Evolutionary conservation across 2,113 vertebrate genomes (phyloP).

Genomic region (Nasalis larvatus): DNA sequence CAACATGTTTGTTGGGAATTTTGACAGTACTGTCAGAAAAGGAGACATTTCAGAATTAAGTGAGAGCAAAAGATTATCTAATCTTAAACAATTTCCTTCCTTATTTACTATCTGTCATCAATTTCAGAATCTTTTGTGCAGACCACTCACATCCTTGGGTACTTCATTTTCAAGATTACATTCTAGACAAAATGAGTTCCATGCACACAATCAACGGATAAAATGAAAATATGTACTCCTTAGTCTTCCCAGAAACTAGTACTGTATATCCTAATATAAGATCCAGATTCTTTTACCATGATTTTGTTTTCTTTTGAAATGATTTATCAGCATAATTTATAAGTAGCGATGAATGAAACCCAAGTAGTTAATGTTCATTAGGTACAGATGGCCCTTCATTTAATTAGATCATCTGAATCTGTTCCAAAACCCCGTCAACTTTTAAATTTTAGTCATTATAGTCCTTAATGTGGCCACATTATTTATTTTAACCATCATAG

Average conservation of each 20-base stretch:
- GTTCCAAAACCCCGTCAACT: not conserved
- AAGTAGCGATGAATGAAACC: not conserved
- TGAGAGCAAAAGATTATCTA: not conserved
- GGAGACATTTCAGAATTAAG: not conserved
- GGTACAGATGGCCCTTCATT: not conserved
- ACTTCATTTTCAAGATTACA: not conserved
- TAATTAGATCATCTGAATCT: slow-evolving; percentile 23
- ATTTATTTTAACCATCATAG: not conserved
- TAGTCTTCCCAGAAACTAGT: not conserved
- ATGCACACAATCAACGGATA: not conserved
- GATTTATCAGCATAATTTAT: not conserved
- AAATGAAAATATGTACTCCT: not conserved
- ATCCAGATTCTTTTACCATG: not conserved
- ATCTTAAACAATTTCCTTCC: not conserved
- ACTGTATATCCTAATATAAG: not conserved
- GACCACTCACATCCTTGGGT: not conserved
- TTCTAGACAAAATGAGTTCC: not conserved
- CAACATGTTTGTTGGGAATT: not conserved
- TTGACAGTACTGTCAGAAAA: not conserved
- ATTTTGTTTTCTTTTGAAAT: not conserved
- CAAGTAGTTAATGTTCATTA: not conserved
- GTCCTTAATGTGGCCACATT: not conserved
- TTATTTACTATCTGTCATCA: not conserved
- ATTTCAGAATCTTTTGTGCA: not conserved
- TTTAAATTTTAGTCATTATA: not conserved